Evolutionary conservation across 2,113 vertebrate genomes (phyloP).

Genomic region (Heterochromis multidens): DNA sequence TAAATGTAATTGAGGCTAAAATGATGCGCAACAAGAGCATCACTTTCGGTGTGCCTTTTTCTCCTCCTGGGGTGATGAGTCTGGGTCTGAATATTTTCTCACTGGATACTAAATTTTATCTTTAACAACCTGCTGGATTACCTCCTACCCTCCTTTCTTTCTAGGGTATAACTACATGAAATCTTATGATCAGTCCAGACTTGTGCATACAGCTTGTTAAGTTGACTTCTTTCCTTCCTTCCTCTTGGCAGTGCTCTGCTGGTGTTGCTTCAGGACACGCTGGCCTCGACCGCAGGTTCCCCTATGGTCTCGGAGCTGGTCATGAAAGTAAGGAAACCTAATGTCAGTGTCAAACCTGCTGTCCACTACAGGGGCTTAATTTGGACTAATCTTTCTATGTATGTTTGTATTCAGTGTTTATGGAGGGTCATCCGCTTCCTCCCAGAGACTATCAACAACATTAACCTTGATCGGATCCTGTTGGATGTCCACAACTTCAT

Average conservation of each 20-base stretch:
- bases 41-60: no score
- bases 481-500: slow-evolving; percentile 96
- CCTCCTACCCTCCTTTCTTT: no score
- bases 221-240: neutral
- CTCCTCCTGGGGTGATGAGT: no score
- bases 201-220: neutral
- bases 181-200: neutral
- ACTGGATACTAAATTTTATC: no score
- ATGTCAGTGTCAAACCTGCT: neutral
- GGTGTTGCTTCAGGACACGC: slow-evolving; percentile 93
- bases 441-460: slow-evolving; percentile 88
- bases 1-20: no score
- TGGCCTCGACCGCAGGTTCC: slow-evolving; percentile 87
- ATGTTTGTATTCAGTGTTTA: slow-evolving; percentile 82
- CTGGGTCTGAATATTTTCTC: no score
- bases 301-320: slow-evolving; percentile 94
- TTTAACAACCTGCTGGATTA: no score
- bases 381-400: neutral
- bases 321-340: slow-evolving; percentile 85
- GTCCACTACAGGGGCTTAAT: neutral
- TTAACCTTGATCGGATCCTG: slow-evolving; percentile 94
- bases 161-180: neutral
- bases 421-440: slow-evolving; percentile 98
- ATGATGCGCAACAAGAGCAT: no score
- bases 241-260: slow-evolving; percentile 83